phyloP scores from a whole-genome alignment of 2,888 invertebrate genomes.

The Melinaea menophilus region DNA sequence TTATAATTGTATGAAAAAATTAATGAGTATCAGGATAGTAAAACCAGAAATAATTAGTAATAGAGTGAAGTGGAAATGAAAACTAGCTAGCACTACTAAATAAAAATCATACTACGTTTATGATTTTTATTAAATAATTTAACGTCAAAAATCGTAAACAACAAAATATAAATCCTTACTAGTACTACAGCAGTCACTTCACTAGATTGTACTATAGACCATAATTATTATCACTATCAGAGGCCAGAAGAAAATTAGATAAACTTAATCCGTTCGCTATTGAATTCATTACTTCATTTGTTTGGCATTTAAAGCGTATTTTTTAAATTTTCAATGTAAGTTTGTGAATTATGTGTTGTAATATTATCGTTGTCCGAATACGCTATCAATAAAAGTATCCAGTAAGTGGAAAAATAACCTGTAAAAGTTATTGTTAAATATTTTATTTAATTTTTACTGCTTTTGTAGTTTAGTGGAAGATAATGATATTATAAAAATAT shows the following conservation, averaged over 20 bases:
- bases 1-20: too few species aligned
- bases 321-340: background rate
- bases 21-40: too few species aligned
- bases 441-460: conserved; percentile 1
- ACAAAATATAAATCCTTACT: background rate
- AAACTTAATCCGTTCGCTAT: background rate
- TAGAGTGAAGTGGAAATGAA: too few species aligned
- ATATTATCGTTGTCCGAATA: background rate
- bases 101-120: too few species aligned
- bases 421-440: background rate
- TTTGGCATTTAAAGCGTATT: background rate
- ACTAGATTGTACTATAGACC: conserved; percentile 7
- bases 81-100: too few species aligned
- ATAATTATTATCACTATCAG: background rate
- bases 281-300: background rate
- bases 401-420: conserved; percentile 4
- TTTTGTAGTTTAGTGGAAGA: too few species aligned
- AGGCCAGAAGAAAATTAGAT: background rate
- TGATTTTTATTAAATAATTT: too few species aligned
- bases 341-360: conserved; percentile 1
- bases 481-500: too few species aligned
- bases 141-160: too few species aligned
- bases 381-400: conserved; percentile 1
- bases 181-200: background rate
- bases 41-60: too few species aligned